Evolutionary conservation across 2,113 vertebrate species (phyloP).

Genomic region (Anhinga rufa): DNA sequence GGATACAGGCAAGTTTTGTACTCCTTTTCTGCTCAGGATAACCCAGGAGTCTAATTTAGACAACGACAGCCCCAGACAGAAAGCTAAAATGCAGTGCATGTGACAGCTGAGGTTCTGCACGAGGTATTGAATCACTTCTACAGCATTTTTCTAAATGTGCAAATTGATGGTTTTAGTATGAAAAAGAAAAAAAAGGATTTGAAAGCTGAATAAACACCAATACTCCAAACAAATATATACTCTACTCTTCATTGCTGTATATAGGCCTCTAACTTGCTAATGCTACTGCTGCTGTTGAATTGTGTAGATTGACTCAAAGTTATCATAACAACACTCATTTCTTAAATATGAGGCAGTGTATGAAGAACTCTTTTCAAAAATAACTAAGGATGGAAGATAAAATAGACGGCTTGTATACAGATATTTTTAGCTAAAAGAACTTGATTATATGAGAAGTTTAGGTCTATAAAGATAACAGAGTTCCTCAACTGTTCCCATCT

Average conservation of each 20-base stretch:
- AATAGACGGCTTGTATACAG: background rate
- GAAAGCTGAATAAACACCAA: background rate
- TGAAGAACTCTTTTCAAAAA: background rate
- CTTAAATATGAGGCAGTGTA: background rate
- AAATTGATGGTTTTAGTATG: background rate
- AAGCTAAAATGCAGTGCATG: background rate
- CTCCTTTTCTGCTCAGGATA: background rate
- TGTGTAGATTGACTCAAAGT: background rate
- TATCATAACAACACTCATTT: background rate
- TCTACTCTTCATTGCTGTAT: background rate
- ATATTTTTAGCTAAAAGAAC: background rate
- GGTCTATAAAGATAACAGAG: background rate
- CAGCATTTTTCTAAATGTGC: background rate
- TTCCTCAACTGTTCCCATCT: slow-evolving; percentile 30
- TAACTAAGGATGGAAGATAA: background rate
- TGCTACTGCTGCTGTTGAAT: background rate
- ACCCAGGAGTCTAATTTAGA: background rate
- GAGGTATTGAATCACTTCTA: background rate
- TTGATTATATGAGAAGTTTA: background rate
- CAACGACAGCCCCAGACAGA: background rate
- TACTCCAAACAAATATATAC: background rate
- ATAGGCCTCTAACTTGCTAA: background rate
- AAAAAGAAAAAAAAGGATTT: background rate
- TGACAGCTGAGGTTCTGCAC: background rate
- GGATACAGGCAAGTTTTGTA: background rate